phyloP scores from a whole-genome alignment of 2,888 invertebrate genomes.

The Andrena chrysosceles region DNA sequence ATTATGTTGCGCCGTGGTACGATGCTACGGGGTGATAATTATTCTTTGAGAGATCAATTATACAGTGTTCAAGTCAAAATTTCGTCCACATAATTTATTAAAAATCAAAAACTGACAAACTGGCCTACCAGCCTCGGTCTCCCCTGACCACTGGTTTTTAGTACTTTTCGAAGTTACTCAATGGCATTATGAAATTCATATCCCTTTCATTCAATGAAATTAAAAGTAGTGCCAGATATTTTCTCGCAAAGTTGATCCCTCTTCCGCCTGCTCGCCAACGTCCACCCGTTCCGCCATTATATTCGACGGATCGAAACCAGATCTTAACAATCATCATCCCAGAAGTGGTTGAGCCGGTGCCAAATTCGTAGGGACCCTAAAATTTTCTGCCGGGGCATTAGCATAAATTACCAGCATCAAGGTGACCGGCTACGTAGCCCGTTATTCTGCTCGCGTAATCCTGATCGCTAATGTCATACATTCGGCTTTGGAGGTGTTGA shows the following conservation, averaged over 20 bases:
- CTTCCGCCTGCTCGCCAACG: slow-evolving; percentile 30
- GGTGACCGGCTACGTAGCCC: slow-evolving; percentile 67
- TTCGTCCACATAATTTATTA: too few relatives aligned
- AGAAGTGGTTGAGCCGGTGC: slow-evolving; percentile 57
- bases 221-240: slow-evolving; percentile 3
- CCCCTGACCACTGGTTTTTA: too few relatives aligned
- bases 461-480: slow-evolving; percentile 78
- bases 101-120: too few relatives aligned
- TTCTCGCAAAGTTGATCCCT: neutral
- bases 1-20: too few relatives aligned
- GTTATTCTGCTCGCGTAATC: slow-evolving; percentile 71
- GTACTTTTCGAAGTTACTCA: too few relatives aligned
- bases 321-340: slow-evolving; percentile 73
- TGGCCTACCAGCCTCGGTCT: too few relatives aligned
- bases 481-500: slow-evolving; percentile 78
- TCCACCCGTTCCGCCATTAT: slow-evolving; percentile 64
- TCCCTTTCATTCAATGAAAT: neutral
- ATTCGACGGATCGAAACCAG: slow-evolving; percentile 68
- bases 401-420: slow-evolving; percentile 79
- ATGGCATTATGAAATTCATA: neutral
- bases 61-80: too few relatives aligned
- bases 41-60: too few relatives aligned
- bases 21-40: too few relatives aligned
- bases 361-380: slow-evolving; percentile 67
- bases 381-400: slow-evolving; percentile 75